phyloP scores from a whole-genome alignment of 2,888 invertebrate genomes.

The Lithophane socia region DNA sequence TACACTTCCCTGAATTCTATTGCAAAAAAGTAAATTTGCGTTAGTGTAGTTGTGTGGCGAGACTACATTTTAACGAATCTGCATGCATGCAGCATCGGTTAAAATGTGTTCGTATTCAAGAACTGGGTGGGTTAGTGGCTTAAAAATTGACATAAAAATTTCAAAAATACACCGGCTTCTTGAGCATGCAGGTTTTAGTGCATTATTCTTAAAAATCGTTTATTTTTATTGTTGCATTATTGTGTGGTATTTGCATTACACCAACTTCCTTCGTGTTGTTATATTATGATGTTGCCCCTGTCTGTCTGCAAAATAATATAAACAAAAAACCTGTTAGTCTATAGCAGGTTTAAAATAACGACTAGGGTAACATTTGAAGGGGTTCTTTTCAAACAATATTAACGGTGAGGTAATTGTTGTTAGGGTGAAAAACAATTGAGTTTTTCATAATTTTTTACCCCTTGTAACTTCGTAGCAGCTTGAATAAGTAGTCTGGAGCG shows the following conservation, averaged over 20 bases:
- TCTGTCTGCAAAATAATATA: conserved; percentile 30
- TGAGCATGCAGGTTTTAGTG: neutral
- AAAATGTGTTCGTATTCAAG: neutral
- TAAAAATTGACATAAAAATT: no score
- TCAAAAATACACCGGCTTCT: neutral
- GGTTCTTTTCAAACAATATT: conserved; percentile 43
- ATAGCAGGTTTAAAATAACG: conserved; percentile 54
- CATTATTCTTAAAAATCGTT: no score
- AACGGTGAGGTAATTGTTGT: conserved; percentile 39
- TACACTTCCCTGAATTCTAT: neutral
- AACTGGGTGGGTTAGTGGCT: no score
- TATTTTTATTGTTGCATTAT: neutral
- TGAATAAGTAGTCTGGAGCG: conserved; percentile 6
- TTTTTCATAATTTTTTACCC: conserved; percentile 36
- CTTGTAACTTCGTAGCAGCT: conserved; percentile 11
- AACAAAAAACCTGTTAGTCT: conserved; percentile 31
- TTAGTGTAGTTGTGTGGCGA: neutral
- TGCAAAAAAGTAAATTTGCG: neutral
- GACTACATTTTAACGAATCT: neutral
- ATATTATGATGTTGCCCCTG: conserved; percentile 13
- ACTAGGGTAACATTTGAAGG: conserved; percentile 52
- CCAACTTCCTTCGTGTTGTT: conserved; percentile 10
- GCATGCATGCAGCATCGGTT: neutral
- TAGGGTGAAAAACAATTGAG: conserved; percentile 35
- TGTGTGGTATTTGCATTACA: neutral